Conservation (phyloP, 2,888 invertebrate species). For the Oligia latruncula region DNA sequence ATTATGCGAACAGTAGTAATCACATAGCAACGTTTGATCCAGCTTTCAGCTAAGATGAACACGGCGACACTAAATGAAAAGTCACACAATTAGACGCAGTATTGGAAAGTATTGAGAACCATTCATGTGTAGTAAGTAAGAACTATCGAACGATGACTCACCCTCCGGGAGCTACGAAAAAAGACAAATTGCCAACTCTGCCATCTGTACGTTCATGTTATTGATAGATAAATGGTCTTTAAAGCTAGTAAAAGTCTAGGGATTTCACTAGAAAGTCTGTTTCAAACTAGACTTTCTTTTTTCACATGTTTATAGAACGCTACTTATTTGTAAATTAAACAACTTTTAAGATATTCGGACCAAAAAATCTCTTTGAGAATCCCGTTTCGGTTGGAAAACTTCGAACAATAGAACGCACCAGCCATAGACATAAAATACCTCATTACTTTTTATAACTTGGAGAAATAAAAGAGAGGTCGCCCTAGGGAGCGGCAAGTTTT, state of each 20-base stretch:
- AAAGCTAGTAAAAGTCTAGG: conserved; percentile 13
- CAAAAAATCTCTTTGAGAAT: conserved; percentile 64
- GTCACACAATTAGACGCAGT: conserved; percentile 17
- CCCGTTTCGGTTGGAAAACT: conserved; percentile 69
- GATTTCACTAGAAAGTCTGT: conserved; percentile 13
- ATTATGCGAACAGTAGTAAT: background rate
- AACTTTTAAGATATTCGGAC: conserved; percentile 48
- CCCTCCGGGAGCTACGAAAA: conserved; percentile 43
- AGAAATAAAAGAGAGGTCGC: conserved; percentile 81
- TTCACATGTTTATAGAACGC: conserved; percentile 4
- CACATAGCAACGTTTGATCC: background rate
- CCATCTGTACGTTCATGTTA: conserved; percentile 32
- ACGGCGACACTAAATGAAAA: background rate
- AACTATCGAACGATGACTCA: conserved; percentile 40
- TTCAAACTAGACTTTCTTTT: background rate
- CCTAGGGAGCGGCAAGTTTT: conserved; percentile 77
- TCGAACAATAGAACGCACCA: conserved; percentile 77
- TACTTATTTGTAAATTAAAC: conserved; percentile 40
- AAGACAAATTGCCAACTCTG: conserved; percentile 47
- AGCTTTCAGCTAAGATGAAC: conserved; percentile 2
- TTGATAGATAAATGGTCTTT: conserved; percentile 40
- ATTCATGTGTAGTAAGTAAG: conserved; percentile 32
- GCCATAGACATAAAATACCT: conserved; percentile 82
- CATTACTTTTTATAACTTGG: conserved; percentile 85
- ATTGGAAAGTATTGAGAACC: conserved; percentile 28